Evolutionary conservation across 2,888 invertebrate species (phyloP), one percentile per base, ranked within the genome.

Genomic region (Nineta flava): DNA sequence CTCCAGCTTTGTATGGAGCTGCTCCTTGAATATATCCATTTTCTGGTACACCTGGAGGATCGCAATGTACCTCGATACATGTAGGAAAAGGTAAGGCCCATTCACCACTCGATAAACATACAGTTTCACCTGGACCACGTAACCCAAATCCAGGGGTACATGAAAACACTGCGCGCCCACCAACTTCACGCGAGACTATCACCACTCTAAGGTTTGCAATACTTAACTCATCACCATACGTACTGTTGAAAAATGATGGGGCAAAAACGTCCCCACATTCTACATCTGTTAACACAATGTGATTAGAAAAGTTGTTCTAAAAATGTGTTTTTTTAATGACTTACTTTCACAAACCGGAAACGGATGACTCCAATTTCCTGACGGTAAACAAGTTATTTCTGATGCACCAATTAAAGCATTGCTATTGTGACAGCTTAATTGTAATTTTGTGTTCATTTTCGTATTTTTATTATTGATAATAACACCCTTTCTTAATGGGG

Each of bases 321-420:
- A 15, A n/a, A n/a, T 19, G 5, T 12, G 7, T 13, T 12, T 10
- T 16, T n/a, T 12, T 15, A 26, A 26, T 49, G 51, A 69, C 77
- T 74, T 66, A 81, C 86, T 86, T 67, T 86, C 85, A 64, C 88
- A 88, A 43, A 84, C 79, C 7, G 88, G 88, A 53, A 86, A 70
- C 2, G 84, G 83, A 0, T 83, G 78, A 57, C 85, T 87, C 90
- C 90, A 90, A 63, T 87, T 87, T 21, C 87, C 87, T 16, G 86
- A 86, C 0, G 88, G 84, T n/a, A 85, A 67, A 63, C 90, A 90
- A 45, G 71, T 64, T 26, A 87, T 73, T 58, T 81, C 78, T 3
- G 79, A 76, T 2, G 84, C 75, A 4, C 90, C 90, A 49, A 87
- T 81, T 41, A 90, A 68, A 1, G 84, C 80, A 61, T 87, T 87